phyloP scores from a whole-genome alignment of 1,140 invertebrate species.

The Nomia melanderi region DNA sequence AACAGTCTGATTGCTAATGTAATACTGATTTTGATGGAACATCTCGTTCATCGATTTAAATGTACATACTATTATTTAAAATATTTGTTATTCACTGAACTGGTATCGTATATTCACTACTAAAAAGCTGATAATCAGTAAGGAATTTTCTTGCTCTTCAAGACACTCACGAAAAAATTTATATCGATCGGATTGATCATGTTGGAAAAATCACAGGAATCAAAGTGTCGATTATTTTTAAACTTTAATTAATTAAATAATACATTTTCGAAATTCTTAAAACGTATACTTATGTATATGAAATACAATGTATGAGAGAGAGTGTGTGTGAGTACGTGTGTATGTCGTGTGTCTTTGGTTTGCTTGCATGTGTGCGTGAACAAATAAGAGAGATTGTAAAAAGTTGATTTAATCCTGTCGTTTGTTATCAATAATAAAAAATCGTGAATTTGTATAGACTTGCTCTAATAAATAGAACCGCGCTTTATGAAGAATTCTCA shows the following conservation, averaged over 20 bases:
- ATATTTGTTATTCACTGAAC: constrained; percentile 38
- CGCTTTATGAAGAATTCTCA: constrained; percentile 20
- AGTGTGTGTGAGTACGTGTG: background rate
- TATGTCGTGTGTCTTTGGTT: constrained; percentile 2
- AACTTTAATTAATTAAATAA: constrained; percentile 3
- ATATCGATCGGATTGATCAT: constrained; percentile 18
- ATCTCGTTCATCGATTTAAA: constrained; percentile 11
- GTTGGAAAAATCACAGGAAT: constrained; percentile 21
- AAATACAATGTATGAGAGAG: background rate
- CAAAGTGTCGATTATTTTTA: constrained; percentile 24
- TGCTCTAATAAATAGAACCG: constrained; percentile 51
- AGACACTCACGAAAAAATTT: constrained; percentile 2
- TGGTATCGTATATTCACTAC: constrained; percentile 27
- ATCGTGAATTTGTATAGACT: constrained; percentile 51
- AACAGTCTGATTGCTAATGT: constrained; percentile 1
- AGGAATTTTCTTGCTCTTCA: background rate
- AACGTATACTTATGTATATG: constrained; percentile 36
- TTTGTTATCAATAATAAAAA: constrained; percentile 51
- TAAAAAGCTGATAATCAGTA: constrained; percentile 16
- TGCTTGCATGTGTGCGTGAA: background rate
- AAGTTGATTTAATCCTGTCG: constrained; percentile 50
- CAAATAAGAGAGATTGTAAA: constrained; percentile 46
- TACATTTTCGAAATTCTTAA: constrained; percentile 22
- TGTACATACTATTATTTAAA: constrained; percentile 51
- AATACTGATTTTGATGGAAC: constrained; percentile 18